phyloP scores from a whole-genome alignment of 2,113 vertebrate species.

The Varanus komodoensis region DNA sequence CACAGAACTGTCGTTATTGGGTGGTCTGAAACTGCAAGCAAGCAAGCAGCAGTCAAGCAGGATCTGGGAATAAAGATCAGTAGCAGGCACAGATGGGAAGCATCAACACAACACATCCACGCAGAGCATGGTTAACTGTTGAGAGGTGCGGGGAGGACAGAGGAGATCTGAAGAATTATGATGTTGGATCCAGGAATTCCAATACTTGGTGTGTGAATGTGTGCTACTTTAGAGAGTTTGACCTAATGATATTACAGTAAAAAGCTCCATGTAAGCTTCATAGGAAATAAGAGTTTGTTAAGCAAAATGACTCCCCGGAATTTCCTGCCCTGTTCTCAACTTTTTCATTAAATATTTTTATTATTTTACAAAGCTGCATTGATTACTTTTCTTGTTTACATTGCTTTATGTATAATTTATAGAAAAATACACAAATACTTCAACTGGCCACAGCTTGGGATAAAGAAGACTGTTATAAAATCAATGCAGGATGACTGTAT shows the following conservation, averaged over 20 bases:
- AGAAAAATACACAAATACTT: not conserved
- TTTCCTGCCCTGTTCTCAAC: not conserved
- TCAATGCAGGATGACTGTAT: not conserved
- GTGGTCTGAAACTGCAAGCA: not conserved
- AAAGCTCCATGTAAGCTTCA: not conserved
- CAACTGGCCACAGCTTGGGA: not conserved
- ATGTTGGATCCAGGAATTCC: not conserved
- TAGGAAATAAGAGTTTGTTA: not conserved
- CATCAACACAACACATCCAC: not conserved
- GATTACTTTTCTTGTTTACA: not conserved
- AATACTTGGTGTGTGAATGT: not conserved
- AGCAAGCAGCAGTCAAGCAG: not conserved
- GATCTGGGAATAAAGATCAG: not conserved
- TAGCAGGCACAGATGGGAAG: not conserved
- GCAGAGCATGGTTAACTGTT: not conserved
- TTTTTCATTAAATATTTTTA: no score
- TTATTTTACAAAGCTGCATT: not conserved
- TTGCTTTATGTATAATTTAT: not conserved
- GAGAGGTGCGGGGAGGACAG: not conserved
- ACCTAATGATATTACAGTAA: not conserved
- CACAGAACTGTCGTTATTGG: no score
- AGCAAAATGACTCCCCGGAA: not conserved
- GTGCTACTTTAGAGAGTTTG: not conserved
- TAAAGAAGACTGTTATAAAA: not conserved
- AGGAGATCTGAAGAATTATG: no score